These are phyloP conservation scores for Tragelaphus buxtoni DNA, from an alignment of 2,113 vertebrate species.

Conservation along the genomic window DNA sequence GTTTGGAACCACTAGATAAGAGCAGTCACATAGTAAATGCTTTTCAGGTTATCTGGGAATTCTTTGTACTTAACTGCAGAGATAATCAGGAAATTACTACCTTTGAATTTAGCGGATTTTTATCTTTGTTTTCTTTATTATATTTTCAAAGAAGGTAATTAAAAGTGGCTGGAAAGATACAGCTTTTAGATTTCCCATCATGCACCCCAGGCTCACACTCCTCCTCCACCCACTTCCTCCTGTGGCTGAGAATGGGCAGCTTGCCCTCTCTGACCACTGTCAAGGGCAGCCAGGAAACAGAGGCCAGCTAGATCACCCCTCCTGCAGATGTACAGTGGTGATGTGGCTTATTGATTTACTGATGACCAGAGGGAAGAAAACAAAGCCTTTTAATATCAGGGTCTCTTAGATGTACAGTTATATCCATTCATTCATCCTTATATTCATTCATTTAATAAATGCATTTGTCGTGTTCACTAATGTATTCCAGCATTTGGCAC, in stretches of 20 bases:
- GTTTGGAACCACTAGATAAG: background rate
- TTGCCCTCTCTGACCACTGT: background rate
- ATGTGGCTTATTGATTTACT: background rate
- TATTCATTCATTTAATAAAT: background rate
- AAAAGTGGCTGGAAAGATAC: background rate
- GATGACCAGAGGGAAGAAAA: background rate
- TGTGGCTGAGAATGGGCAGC: background rate
- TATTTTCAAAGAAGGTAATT: background rate
- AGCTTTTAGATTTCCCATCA: background rate
- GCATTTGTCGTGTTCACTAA: background rate
- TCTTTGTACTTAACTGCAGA: background rate
- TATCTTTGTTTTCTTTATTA: background rate
- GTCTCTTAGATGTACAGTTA: background rate
- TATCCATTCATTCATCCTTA: background rate
- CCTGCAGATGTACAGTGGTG: background rate
- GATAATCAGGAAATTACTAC: background rate
- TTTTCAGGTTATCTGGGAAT: background rate
- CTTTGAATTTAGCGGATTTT: background rate
- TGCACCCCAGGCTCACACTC: accelerated
- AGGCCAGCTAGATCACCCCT: background rate
- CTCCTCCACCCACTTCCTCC: background rate
- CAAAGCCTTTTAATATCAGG: background rate
- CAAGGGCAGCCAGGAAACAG: background rate
- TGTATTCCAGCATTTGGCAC: background rate
- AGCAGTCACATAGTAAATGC: background rate